Base-by-base conservation (phyloP, 2,888 invertebrate genomes). In the Acrobasis suavella region DNA sequence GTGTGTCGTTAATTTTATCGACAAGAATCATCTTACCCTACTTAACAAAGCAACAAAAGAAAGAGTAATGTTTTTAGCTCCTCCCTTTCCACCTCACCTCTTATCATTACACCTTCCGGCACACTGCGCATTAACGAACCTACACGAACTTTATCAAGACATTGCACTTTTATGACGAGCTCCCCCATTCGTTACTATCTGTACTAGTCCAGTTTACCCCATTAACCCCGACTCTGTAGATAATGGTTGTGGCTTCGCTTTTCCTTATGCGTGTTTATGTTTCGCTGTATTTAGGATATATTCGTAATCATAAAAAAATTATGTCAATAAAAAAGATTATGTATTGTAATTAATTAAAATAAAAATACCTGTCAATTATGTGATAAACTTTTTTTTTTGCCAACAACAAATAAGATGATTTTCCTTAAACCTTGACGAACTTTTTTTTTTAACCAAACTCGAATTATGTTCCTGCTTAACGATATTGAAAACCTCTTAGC, bases 141-240 rank as follows among this genome's bases (percentile, higher is more conserved):
- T 14, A 42, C 56, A 56, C 42, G 56, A 55, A 42, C 59, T 50
- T 58, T 59, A 59, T 59, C 59, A 60, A 56, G 56, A 56, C 56
- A 56, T 60, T 60, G 62, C 62, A 62, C 62, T 62, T 62, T 62
- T 61, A 60, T 60, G 63, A 60, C 59, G 59, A 54, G 62, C 38
- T 62, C 63, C 64, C 50, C 62, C 60, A 63, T 39, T 52, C 50
- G 63, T 52, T 52, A 56, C 65, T 66, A 66, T 66, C 65, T 58
- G 64, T 63, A 64, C 62, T 55, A 32, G 74, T 73, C 72, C 74
- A 78, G 75, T 74, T 74, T 80, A 77, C 75, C 75, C 84, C 85
- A 85, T 86, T 86, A 85, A 80, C 79, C 83, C 78, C 62, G 62
- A 46, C 39, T 51, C 60, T 39, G 60, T 14, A 60, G 60, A 60